These are phyloP conservation scores for Ophion ellenae DNA, from an alignment of 2,888 invertebrate genomes.

Conservation along the genomic window DNA sequence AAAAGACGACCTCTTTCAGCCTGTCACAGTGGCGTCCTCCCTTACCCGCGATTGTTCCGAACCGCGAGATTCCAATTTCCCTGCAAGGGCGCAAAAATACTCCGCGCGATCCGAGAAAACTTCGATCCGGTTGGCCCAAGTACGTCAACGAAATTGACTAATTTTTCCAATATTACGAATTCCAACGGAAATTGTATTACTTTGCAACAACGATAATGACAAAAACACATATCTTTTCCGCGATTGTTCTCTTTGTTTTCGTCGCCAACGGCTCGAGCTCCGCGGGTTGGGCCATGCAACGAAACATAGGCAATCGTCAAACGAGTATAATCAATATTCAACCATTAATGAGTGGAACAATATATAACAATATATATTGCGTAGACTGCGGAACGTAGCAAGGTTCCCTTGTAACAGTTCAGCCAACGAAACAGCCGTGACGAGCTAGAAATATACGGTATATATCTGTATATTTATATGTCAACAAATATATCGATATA, in stretches of 20 bases:
- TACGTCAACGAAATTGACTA: not conserved
- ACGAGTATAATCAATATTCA: conserved; percentile 74
- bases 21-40: too few species aligned
- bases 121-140: too few species aligned
- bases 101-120: too few species aligned
- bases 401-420: conserved; percentile 84
- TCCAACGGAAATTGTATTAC: not conserved
- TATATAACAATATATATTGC: conserved; percentile 73
- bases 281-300: conserved; percentile 83
- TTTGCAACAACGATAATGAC: not conserved
- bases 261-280: conserved; percentile 74
- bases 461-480: conserved; percentile 1
- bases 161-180: not conserved
- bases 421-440: conserved; percentile 84
- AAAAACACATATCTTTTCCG: not conserved
- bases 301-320: conserved; percentile 81
- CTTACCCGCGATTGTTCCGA: too few species aligned
- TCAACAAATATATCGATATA: conserved; percentile 11
- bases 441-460: conserved; percentile 80
- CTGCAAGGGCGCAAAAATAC: too few species aligned
- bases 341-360: conserved; percentile 74
- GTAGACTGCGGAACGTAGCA: conserved; percentile 84
- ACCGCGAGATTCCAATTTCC: too few species aligned
- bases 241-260: too few species aligned
- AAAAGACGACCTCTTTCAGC: too few species aligned